Conservation (phyloP, 2,797 vertebrate species). For the Bufotes viridis region DNA sequence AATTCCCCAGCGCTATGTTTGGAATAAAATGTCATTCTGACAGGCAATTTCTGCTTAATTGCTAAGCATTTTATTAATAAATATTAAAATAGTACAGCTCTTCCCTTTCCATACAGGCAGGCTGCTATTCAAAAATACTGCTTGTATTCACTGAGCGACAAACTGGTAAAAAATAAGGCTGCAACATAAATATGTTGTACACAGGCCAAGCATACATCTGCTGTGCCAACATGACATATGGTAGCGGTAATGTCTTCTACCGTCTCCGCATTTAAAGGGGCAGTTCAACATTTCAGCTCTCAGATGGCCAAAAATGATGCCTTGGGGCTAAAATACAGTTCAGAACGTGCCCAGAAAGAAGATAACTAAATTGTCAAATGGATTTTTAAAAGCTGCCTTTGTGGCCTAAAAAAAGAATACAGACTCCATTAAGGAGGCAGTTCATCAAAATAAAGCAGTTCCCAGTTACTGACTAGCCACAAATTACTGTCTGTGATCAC, state of each 20-base stretch:
- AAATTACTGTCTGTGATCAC: slow-evolving; percentile 66
- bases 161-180: slow-evolving; percentile 1
- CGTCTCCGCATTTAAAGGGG: slow-evolving; percentile 37
- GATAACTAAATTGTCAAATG: slow-evolving; percentile 56
- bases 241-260: slow-evolving; percentile 30
- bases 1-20: neutral
- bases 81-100: neutral
- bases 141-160: neutral
- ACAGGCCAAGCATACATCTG: slow-evolving; percentile 32
- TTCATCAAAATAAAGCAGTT: slow-evolving; percentile 64
- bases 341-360: slow-evolving; percentile 61
- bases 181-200: slow-evolving; percentile 38
- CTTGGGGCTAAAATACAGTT: slow-evolving; percentile 46
- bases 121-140: neutral
- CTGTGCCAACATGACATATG: slow-evolving; percentile 33
- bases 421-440: slow-evolving; percentile 60
- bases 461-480: slow-evolving; percentile 62
- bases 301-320: slow-evolving; percentile 58
- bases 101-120: neutral
- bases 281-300: slow-evolving; percentile 54
- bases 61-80: slow-evolving; percentile 5
- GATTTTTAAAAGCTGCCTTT: slow-evolving; percentile 64
- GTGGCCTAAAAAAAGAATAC: slow-evolving; percentile 51
- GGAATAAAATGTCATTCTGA: neutral
- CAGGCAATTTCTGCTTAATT: neutral